Conservation (phyloP, 2,113 vertebrate species). For the Bos indicus region DNA sequence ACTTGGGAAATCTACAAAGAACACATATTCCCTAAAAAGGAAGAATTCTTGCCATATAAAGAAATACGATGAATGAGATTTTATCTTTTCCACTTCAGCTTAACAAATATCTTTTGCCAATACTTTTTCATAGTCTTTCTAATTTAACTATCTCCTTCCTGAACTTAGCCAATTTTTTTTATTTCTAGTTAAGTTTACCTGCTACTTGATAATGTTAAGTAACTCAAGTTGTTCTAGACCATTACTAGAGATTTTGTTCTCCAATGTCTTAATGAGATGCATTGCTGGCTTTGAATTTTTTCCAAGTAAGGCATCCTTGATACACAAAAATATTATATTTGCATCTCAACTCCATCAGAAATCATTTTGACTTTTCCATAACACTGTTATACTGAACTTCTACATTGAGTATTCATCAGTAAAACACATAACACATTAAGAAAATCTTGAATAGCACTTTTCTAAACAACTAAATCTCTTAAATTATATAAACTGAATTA, state of each 20-base stretch:
- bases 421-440: not conserved
- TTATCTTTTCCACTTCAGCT: not conserved
- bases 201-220: not conserved
- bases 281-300: not conserved
- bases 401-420: not conserved
- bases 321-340: not conserved
- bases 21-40: not conserved
- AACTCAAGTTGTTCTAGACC: not conserved
- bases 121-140: not conserved
- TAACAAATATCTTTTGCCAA: not conserved
- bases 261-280: not conserved
- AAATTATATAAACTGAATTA: not conserved
- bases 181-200: not conserved
- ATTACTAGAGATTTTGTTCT: not conserved
- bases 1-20: not conserved
- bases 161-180: not conserved
- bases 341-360: not conserved
- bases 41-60: not conserved
- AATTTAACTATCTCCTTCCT: not conserved
- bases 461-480: not conserved
- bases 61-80: not conserved
- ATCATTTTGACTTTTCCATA: not conserved
- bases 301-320: not conserved
- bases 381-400: not conserved
- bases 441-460: not conserved